Percentiles rank a stretch among this genome's conserved stretches.
These are phyloP conservation scores for Nomada goodeniana DNA, from an alignment of 2,888 invertebrate genomes.

Conservation along the genomic window DNA sequence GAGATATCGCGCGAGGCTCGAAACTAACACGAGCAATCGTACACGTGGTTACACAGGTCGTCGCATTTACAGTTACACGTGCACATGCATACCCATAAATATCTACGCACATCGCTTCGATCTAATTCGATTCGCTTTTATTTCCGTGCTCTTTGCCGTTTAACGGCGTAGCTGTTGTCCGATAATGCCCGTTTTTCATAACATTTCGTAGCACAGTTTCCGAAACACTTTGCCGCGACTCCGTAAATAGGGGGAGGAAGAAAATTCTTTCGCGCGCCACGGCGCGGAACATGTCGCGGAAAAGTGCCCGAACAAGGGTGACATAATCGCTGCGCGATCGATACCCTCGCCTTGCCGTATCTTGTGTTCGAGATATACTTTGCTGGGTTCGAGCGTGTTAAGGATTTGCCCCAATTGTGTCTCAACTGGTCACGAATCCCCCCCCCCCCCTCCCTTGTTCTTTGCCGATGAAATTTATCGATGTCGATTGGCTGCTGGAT, in stretches of 20 bases:
- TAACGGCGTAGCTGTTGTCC: background rate
- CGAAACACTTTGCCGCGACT: background rate
- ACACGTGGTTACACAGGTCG: constrained; percentile 27
- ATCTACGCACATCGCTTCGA: constrained; percentile 7
- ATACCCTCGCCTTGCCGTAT: constrained; percentile 54
- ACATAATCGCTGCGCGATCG: constrained; percentile 65
- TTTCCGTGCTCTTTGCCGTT: constrained; percentile 4
- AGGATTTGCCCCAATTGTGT: constrained; percentile 68
- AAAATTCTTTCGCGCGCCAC: constrained; percentile 30
- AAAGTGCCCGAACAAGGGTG: constrained; percentile 48
- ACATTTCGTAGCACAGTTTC: background rate
- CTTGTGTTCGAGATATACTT: constrained; percentile 55
- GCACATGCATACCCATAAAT: constrained; percentile 14
- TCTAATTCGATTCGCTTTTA: constrained; percentile 35
- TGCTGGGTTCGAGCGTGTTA: constrained; percentile 40
- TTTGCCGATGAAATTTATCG: constrained; percentile 47
- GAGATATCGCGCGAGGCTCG: constrained; percentile 63
- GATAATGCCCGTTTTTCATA: too few relatives aligned
- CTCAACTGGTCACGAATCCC: constrained; percentile 43
- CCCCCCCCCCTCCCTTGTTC: constrained; percentile 1
- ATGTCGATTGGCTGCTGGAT: constrained; percentile 34
- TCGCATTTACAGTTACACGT: constrained; percentile 42
- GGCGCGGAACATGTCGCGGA: constrained; percentile 12
- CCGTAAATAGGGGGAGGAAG: constrained; percentile 8
- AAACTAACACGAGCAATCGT: constrained; percentile 61